Evolutionary conservation across 1,140 invertebrate species (phyloP).

Genomic region (Lepidurus couesii): DNA sequence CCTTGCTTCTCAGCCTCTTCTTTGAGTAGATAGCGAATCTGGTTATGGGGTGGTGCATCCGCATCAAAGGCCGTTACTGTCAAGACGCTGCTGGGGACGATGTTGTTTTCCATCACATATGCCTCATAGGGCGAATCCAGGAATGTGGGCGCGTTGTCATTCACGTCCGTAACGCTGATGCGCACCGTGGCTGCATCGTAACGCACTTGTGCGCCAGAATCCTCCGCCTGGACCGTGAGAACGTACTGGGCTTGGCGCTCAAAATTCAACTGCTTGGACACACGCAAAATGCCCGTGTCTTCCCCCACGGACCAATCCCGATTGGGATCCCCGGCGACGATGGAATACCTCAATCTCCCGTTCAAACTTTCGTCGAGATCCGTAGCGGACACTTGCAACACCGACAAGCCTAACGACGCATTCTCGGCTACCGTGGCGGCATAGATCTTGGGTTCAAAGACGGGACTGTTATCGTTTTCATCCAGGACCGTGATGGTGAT

Average conservation of each 20-base stretch:
- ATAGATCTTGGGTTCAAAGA: constrained; percentile 83
- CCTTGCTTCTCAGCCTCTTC: constrained; percentile 72
- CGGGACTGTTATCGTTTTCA: constrained; percentile 89
- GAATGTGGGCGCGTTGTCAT: constrained; percentile 90
- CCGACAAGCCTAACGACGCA: constrained; percentile 82
- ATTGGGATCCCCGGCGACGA: constrained; percentile 81
- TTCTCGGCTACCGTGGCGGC: constrained; percentile 83
- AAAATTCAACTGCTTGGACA: constrained; percentile 85
- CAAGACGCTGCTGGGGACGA: constrained; percentile 46
- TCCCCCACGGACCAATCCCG: constrained; percentile 83
- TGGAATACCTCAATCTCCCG: constrained; percentile 78
- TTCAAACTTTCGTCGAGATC: constrained; percentile 85
- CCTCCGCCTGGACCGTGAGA: constrained; percentile 78
- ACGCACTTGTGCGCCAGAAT: constrained; percentile 62
- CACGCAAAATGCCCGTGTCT: constrained; percentile 77
- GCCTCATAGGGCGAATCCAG: constrained; percentile 83
- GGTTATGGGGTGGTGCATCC: constrained; percentile 82
- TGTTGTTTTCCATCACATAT: constrained; percentile 79
- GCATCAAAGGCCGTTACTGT: constrained; percentile 80
- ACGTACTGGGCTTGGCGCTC: constrained; percentile 78
- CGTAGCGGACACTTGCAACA: constrained; percentile 83
- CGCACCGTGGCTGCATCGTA: constrained; percentile 63
- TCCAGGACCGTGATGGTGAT: constrained; percentile 73
- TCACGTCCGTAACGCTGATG: constrained; percentile 75
- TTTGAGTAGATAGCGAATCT: constrained; percentile 83